These are phyloP conservation scores for Melipona bicolor DNA, from an alignment of 2,888 invertebrate genomes.

Conservation along the genomic window DNA sequence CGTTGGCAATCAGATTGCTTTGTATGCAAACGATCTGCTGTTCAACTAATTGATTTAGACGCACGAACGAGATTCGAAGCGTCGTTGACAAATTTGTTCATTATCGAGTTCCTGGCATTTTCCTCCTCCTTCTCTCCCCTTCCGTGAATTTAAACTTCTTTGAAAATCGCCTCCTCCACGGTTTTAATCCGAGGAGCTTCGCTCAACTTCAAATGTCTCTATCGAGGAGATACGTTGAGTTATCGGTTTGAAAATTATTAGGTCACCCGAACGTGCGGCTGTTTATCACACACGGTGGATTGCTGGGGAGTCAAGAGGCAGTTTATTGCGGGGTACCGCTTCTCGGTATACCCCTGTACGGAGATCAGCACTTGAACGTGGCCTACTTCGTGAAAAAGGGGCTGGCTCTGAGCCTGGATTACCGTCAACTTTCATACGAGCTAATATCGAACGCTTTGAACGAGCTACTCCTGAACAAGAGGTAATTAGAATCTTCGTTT, in stretches of 20 bases:
- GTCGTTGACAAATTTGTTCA: constrained; percentile 20
- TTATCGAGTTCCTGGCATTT: neutral
- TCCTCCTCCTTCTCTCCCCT: too few species aligned
- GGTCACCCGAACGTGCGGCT: constrained; percentile 78
- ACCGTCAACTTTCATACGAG: constrained; percentile 64
- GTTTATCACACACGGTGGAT: constrained; percentile 78
- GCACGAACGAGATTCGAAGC: constrained; percentile 2
- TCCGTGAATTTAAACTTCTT: too few species aligned
- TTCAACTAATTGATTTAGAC: constrained; percentile 50
- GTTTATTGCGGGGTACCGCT: constrained; percentile 76
- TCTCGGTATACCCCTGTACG: constrained; percentile 77
- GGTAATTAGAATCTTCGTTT: constrained; percentile 65
- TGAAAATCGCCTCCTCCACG: too few species aligned
- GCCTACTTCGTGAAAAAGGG: constrained; percentile 65
- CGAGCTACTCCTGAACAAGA: constrained; percentile 71
- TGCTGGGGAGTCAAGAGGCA: constrained; percentile 76
- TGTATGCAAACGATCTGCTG: constrained; percentile 50
- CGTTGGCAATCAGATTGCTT: constrained; percentile 46
- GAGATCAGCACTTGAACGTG: constrained; percentile 74
- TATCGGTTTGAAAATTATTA: constrained; percentile 65
- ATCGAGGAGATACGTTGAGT: neutral
- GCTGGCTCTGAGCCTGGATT: constrained; percentile 58
- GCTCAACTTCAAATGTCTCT: too few species aligned
- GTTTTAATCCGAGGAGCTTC: too few species aligned
- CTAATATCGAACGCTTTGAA: constrained; percentile 66